Base-by-base conservation (phyloP, 2,113 vertebrate species). In the Sminthopsis crassicaudata region DNA sequence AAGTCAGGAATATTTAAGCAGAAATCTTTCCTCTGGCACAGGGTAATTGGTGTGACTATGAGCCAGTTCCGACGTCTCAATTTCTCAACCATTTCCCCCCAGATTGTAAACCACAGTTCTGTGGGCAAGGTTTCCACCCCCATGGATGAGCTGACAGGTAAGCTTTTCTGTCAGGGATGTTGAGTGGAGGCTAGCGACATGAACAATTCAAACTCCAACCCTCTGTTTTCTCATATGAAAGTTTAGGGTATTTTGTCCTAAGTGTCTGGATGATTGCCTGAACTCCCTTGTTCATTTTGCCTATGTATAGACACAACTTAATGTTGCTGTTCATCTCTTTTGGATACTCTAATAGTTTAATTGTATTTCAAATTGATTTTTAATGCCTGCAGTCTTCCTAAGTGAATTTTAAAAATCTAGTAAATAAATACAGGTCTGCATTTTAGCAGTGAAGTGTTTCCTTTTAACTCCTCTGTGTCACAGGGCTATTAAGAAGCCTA, bases 341-440 rank as follows among this genome's bases (percentile, higher is more conserved):
- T 96, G 96, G 94, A 90, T 96, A 96, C 51, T 91, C 93, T 97
- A 97, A 97, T 96, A 97, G 97, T 96, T 97, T 97, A 97, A 97
- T 97, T 97, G 93, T 96, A 96, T 93, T 96, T 98, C 92, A 94
- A 97, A 97, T 97, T 95, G 95, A 97, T 97, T 97, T 97, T 97
- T 97, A 98, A 97, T 97, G 96, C 24, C 53, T 30, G 91, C 54
- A 95, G 46, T 93, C 54, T 97, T 93, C 96, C 94, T 97, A 96
- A 95, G 95, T 96, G 95, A 96, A 92, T 96, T 96, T 97, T 97
- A 93, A 92, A 97, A 95, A 90, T 94, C 93, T 97, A 95, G 94
- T 96, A 97, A 97, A 97, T 97, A 97, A 97, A 97, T 97, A 97
- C 95, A 97, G 88, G 92, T 97, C 95, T 94, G 76, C 67, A 96